phyloP scores from a whole-genome alignment of 2,113 vertebrate genomes.

The Diglossa brunneiventris region DNA sequence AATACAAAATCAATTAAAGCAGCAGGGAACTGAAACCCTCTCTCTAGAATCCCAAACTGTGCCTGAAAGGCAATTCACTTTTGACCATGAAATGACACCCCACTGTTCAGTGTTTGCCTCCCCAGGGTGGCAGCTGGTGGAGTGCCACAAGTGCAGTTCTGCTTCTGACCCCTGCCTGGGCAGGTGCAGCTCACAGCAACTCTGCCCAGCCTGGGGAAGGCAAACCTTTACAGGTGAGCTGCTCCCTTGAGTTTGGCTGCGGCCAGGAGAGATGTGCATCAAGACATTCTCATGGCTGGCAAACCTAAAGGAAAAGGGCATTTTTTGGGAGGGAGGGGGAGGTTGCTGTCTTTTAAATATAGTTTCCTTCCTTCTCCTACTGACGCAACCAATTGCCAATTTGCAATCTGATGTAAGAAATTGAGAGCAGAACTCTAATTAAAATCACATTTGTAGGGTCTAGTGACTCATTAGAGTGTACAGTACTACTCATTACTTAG shows the following conservation, averaged over 20 bases:
- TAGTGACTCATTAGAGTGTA: not conserved
- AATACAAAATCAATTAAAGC: not conserved
- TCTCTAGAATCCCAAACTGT: not conserved
- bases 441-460: not conserved
- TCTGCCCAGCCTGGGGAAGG: not conserved
- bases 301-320: not conserved
- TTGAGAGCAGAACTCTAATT: not conserved
- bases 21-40: not conserved
- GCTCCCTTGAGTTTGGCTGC: rapidly evolving
- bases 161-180: not conserved
- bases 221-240: not conserved
- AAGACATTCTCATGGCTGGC: not conserved
- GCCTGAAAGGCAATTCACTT: not conserved
- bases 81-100: not conserved
- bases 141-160: not conserved
- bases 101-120: not conserved
- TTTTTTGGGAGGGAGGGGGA: not conserved
- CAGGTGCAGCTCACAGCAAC: not conserved
- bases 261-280: not conserved
- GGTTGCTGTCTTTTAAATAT: not conserved
- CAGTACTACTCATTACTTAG: not conserved
- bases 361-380: not conserved
- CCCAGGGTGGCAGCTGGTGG: not conserved
- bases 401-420: not conserved
- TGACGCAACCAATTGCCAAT: not conserved